A percentile compares a stretch with the other conserved stretches of the same genome.
phyloP scores from a whole-genome alignment of 2,888 invertebrate species.

The Leptopterna dolabrata region DNA sequence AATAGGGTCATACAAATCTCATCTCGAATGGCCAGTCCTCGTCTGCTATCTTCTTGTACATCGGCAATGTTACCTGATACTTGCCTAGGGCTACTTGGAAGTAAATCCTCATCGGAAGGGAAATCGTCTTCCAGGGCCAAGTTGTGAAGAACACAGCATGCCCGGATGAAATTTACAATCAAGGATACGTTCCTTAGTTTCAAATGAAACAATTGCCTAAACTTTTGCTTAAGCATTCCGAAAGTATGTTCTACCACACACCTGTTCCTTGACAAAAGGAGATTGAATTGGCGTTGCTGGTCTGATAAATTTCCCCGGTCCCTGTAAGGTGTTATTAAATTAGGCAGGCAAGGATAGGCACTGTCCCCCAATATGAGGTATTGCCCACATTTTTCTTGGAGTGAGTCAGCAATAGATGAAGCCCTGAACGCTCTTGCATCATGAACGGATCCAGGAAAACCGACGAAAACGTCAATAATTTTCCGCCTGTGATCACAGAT shows the following conservation, averaged over 20 bases:
- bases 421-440: not conserved
- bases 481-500: not conserved
- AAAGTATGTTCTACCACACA: not conserved
- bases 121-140: not conserved
- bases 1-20: too few species aligned
- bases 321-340: not conserved
- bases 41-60: too few species aligned
- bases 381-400: not conserved
- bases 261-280: not conserved
- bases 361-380: not conserved
- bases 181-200: not conserved
- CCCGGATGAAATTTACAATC: not conserved
- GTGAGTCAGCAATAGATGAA: not conserved
- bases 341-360: not conserved
- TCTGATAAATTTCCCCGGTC: not conserved
- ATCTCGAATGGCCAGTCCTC: too few species aligned
- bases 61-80: too few species aligned
- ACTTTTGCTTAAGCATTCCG: not conserved
- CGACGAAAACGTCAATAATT: not conserved
- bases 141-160: not conserved
- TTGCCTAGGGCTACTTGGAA: too few species aligned
- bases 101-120: too few species aligned
- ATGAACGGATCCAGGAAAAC: not conserved
- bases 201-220: not conserved
- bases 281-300: not conserved